Evolutionary conservation across 2,888 invertebrate genomes (phyloP).

Genomic region (Drosophila macrothrix): DNA sequence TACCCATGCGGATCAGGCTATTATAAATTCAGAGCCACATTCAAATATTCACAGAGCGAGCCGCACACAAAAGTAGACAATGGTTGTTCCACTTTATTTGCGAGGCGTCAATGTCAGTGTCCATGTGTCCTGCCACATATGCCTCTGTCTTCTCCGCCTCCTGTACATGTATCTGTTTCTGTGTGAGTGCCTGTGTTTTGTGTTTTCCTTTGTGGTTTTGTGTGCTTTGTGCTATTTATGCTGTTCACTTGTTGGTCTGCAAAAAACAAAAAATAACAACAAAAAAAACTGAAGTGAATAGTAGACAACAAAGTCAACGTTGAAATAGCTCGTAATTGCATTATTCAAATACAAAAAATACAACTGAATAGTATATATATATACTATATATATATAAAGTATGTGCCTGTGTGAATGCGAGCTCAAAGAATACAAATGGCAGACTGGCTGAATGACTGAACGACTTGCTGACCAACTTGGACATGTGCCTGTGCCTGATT

Average conservation of each 20-base stretch:
- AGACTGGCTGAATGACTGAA: slow-evolving; percentile 17
- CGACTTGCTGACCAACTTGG: slow-evolving; percentile 36
- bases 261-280: not conserved
- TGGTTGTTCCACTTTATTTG: slow-evolving; percentile 49
- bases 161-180: not conserved
- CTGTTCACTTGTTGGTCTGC: slow-evolving; percentile 54
- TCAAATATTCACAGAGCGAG: slow-evolving; percentile 1
- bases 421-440: slow-evolving; percentile 17
- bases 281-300: slow-evolving; percentile 15
- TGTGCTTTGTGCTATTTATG: slow-evolving; percentile 56
- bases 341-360: slow-evolving; percentile 60
- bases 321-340: slow-evolving; percentile 69
- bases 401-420: slow-evolving; percentile 23
- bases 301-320: slow-evolving; percentile 34
- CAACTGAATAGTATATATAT: slow-evolving; percentile 29
- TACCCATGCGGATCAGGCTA: slow-evolving; percentile 13
- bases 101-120: slow-evolving; percentile 33
- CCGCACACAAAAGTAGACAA: slow-evolving; percentile 55
- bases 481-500: slow-evolving; percentile 22
- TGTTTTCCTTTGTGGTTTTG: slow-evolving; percentile 48
- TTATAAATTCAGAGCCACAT: slow-evolving; percentile 11
- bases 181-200: slow-evolving; percentile 14
- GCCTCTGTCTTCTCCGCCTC: not conserved
- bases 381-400: not conserved
- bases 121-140: slow-evolving; percentile 26